A percentile compares a stretch with the other conserved stretches of the same genome.
phyloP scores from a whole-genome alignment of 1,140 invertebrate genomes.

The Augochlora pura region DNA sequence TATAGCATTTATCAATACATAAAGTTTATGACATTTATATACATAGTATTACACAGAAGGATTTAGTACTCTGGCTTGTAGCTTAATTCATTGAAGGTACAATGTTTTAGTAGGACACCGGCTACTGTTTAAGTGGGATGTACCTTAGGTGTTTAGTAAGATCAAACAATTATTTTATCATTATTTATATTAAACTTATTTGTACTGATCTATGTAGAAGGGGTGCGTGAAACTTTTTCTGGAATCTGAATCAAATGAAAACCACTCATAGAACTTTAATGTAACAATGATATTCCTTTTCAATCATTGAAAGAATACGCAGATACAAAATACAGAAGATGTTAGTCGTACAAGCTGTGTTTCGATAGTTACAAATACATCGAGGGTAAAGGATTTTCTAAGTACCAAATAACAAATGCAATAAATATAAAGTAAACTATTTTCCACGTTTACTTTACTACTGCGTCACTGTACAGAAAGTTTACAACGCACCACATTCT shows the following conservation, averaged over 20 bases:
- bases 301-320: slow-evolving; percentile 13
- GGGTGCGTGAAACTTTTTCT: slow-evolving; percentile 53
- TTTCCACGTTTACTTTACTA: slow-evolving; percentile 15
- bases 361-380: neutral
- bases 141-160: slow-evolving; percentile 53
- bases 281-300: neutral
- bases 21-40: slow-evolving; percentile 61
- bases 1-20: slow-evolving; percentile 53
- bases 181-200: slow-evolving; percentile 65
- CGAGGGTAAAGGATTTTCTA: slow-evolving; percentile 21
- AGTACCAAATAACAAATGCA: slow-evolving; percentile 50
- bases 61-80: slow-evolving; percentile 54
- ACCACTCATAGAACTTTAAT: slow-evolving; percentile 1
- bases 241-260: neutral
- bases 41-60: slow-evolving; percentile 53
- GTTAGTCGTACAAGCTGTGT: neutral
- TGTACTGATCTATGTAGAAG: slow-evolving; percentile 67
- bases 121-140: slow-evolving; percentile 61
- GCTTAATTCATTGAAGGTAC: slow-evolving; percentile 63
- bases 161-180: slow-evolving; percentile 59
- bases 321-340: slow-evolving; percentile 23
- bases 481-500: slow-evolving; percentile 58
- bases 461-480: slow-evolving; percentile 37
- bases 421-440: slow-evolving; percentile 31
- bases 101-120: slow-evolving; percentile 62